These are phyloP conservation scores for Tapirus indicus DNA, from an alignment of 2,797 vertebrate species.

Conservation along the genomic window DNA sequence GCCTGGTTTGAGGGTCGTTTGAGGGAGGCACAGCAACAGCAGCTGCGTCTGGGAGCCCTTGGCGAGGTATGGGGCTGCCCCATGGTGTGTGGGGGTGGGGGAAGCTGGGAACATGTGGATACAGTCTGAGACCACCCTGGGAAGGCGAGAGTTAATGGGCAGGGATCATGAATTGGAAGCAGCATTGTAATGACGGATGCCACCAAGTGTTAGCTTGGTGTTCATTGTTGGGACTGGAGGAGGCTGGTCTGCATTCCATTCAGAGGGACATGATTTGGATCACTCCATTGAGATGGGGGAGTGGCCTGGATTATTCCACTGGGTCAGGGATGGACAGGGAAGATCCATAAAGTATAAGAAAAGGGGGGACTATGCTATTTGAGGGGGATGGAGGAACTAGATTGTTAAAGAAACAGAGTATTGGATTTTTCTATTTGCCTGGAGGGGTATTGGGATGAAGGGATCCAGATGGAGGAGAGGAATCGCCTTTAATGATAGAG, in stretches of 20 bases:
- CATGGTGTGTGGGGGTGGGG: too few species aligned
- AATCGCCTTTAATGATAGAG: not conserved
- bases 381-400: not conserved
- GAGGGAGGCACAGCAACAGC: conserved; percentile 80
- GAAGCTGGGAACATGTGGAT: not conserved
- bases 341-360: not conserved
- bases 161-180: not conserved
- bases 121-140: not conserved
- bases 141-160: conserved; percentile 38
- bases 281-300: not conserved
- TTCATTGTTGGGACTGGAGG: not conserved
- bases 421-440: not conserved
- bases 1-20: conserved; percentile 90
- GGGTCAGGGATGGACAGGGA: not conserved
- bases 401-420: not conserved
- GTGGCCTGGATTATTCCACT: not conserved
- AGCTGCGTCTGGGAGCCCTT: conserved; percentile 70
- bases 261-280: not conserved
- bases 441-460: not conserved
- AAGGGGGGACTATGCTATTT: not conserved
- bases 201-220: not conserved
- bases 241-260: conserved; percentile 15
- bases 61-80: conserved; percentile 59
- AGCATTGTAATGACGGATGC: conserved; percentile 10
- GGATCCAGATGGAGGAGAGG: not conserved